Evolutionary conservation across 1,140 invertebrate genomes (phyloP).

Genomic region (Muscidifurax raptorellus): DNA sequence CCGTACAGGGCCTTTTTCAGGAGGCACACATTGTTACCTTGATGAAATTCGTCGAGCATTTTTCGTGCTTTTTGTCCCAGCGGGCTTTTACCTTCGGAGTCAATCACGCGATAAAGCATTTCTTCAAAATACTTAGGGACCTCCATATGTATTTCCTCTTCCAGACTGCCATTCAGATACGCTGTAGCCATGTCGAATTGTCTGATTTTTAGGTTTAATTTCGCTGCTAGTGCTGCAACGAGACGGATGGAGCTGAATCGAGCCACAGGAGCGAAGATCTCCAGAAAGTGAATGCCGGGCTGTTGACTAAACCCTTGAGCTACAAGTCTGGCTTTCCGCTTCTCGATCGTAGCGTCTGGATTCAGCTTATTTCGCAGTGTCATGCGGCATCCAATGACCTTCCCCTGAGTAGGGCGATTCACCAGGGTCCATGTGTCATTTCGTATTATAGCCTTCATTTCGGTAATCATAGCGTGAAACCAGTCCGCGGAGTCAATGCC

Average conservation of each 20-base stretch:
- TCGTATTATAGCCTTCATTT: slow-evolving; percentile 21
- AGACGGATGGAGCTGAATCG: too few relatives aligned
- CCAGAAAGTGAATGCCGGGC: too few relatives aligned
- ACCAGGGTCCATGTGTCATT: slow-evolving; percentile 30
- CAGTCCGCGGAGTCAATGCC: background rate
- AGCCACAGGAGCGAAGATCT: too few relatives aligned
- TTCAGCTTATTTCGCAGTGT: slow-evolving; percentile 41
- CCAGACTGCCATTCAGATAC: slow-evolving; percentile 54
- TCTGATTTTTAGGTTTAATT: slow-evolving; percentile 11
- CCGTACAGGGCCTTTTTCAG: slow-evolving; percentile 44
- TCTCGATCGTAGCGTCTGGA: slow-evolving; percentile 35
- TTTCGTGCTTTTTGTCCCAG: background rate
- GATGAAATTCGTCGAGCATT: slow-evolving; percentile 1
- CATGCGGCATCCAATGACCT: slow-evolving; percentile 40
- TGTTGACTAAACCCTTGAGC: too few relatives aligned
- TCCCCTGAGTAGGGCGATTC: background rate
- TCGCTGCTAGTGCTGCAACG: slow-evolving; percentile 33
- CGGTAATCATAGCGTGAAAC: background rate
- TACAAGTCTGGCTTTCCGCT: slow-evolving; percentile 52
- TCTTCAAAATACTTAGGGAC: background rate
- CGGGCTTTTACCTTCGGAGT: background rate
- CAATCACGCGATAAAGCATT: slow-evolving; percentile 12
- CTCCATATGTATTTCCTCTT: slow-evolving; percentile 39
- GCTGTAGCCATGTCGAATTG: slow-evolving; percentile 44
- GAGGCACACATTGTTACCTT: background rate